Conservation (phyloP, 2,797 vertebrate genomes). For the Falco rusticolus region DNA sequence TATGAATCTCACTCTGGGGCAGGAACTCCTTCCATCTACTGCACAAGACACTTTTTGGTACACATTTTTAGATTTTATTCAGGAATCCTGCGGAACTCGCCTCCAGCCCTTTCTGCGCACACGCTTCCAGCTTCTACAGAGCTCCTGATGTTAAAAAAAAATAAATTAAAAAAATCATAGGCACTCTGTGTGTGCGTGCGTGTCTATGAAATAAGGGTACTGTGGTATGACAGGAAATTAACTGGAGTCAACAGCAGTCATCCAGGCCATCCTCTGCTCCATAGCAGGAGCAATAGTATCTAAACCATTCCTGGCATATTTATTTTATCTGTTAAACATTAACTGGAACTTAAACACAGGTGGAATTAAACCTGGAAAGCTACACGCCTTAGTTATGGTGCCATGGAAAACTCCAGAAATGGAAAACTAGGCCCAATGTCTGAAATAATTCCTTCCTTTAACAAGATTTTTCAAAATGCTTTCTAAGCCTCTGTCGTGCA, state of each 20-base stretch:
- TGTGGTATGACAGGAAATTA: neutral
- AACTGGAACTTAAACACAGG: neutral
- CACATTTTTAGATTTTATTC: neutral
- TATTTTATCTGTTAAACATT: neutral
- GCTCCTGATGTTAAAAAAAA: neutral
- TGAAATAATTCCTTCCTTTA: neutral
- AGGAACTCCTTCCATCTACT: neutral
- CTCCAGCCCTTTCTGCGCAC: neutral
- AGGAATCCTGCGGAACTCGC: neutral
- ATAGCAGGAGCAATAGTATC: neutral
- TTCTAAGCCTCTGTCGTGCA: neutral
- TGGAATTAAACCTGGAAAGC: neutral
- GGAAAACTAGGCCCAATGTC: neutral
- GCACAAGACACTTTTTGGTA: neutral
- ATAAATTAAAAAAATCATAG: neutral
- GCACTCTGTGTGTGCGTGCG: too few relatives aligned
- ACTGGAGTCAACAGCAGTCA: neutral
- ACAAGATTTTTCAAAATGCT: neutral
- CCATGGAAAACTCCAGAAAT: neutral
- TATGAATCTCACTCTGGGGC: neutral
- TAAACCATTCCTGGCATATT: rapidly evolving
- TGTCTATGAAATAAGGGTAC: neutral
- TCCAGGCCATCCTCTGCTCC: neutral
- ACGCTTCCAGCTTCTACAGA: neutral
- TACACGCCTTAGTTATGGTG: neutral